phyloP scores from a whole-genome alignment of 2,113 vertebrate species.

The Strix uralensis region DNA sequence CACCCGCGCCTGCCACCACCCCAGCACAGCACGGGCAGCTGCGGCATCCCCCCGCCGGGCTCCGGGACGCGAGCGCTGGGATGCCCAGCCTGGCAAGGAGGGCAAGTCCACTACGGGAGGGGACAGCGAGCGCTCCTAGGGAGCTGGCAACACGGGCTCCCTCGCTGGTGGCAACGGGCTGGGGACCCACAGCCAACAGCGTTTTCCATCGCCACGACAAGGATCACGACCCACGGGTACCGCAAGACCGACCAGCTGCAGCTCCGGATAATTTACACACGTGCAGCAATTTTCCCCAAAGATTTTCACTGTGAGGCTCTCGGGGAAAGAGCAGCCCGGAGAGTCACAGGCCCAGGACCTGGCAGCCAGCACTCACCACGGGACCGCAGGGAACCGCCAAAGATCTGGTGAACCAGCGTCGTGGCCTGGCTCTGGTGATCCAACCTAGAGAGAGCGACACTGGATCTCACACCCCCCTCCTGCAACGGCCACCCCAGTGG shows the following conservation, averaged over 20 bases:
- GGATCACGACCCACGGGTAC: not conserved
- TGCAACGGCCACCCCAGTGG: accelerated
- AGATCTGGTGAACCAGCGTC: conserved; percentile 93
- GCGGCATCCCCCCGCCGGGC: accelerated
- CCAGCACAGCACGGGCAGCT: not conserved
- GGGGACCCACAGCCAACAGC: not conserved
- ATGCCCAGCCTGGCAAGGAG: not conserved
- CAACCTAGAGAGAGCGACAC: conserved; percentile 71
- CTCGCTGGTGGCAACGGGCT: not conserved
- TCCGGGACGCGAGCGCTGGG: not conserved
- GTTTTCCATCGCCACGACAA: not conserved
- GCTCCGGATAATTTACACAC: accelerated
- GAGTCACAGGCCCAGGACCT: not conserved
- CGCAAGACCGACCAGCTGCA: not conserved
- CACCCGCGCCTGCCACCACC: not conserved
- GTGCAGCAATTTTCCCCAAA: not conserved
- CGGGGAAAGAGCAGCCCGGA: not conserved
- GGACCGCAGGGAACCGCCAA: conserved; percentile 94
- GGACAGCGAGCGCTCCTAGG: not conserved
- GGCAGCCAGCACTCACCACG: conserved; percentile 76
- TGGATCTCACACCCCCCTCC: accelerated
- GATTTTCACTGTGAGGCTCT: not conserved
- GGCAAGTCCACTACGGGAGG: not conserved
- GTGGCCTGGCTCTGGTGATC: conserved; percentile 95
- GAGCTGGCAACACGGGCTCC: accelerated